Conservation (phyloP, 2,797 vertebrate genomes). For the Fistularia tabacaria region DNA sequence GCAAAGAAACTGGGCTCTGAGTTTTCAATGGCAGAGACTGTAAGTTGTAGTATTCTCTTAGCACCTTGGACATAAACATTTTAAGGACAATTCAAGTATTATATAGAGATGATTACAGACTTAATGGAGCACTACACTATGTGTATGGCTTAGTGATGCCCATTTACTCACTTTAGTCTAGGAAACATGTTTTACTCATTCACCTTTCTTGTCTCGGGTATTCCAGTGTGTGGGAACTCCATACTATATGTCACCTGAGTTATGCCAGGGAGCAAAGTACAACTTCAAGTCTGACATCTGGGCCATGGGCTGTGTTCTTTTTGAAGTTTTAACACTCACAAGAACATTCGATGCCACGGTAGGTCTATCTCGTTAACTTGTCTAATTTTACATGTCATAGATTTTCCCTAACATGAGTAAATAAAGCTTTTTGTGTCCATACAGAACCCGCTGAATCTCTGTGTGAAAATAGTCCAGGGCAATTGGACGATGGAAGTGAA, state of each 20-base stretch:
- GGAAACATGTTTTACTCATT: not conserved
- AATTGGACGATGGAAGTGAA: conserved; percentile 95
- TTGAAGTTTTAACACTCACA: conserved; percentile 91
- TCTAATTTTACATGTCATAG: not conserved
- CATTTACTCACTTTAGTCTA: not conserved
- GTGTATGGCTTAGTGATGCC: not conserved
- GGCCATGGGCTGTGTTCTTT: conserved; percentile 96
- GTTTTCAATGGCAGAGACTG: conserved; percentile 97
- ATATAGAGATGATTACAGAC: conserved; percentile 1
- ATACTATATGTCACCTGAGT: conserved; percentile 98
- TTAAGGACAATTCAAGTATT: not conserved
- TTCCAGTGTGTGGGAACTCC: conserved; percentile 95
- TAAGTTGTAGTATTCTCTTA: conserved; percentile 62
- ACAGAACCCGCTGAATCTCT: conserved; percentile 95
- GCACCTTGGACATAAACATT: not conserved
- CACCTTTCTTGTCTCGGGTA: conserved; percentile 13
- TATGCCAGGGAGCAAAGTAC: conserved; percentile 96
- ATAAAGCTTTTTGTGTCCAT: conserved; percentile 20
- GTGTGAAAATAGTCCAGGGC: conserved; percentile 98
- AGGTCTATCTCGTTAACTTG: conserved; percentile 27
- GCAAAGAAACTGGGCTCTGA: conserved; percentile 96
- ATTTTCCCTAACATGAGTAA: not conserved
- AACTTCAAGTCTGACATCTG: conserved; percentile 99
- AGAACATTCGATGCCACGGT: conserved; percentile 99
- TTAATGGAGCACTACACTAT: not conserved